Evolutionary conservation across 2,888 invertebrate species (phyloP).

Genomic region (Eremobia ochroleuca): DNA sequence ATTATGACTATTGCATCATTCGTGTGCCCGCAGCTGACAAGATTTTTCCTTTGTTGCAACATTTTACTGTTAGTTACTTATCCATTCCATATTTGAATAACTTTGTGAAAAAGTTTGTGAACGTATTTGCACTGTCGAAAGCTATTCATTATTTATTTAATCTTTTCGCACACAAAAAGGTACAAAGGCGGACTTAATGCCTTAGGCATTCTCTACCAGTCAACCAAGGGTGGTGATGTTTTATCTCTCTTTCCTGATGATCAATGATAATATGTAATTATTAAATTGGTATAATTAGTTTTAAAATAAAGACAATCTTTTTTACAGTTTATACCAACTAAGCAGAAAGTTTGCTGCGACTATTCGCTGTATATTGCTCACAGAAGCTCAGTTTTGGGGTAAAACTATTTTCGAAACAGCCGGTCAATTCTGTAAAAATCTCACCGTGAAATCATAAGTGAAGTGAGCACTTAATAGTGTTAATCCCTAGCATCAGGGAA

Average conservation of each 20-base stretch:
- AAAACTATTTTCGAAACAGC: slow-evolving; percentile 7
- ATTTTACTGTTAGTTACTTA: slow-evolving; percentile 84
- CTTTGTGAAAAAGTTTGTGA: neutral
- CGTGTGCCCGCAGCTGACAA: slow-evolving; percentile 88
- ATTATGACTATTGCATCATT: slow-evolving; percentile 92
- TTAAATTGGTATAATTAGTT: neutral
- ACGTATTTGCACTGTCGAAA: too few species aligned
- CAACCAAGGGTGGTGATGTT: too few species aligned
- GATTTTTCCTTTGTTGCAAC: slow-evolving; percentile 86
- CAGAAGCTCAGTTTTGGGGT: slow-evolving; percentile 83
- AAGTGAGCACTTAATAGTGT: too few species aligned
- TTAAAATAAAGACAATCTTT: neutral
- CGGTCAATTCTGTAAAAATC: too few species aligned
- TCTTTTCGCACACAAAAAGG: too few species aligned
- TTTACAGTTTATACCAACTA: slow-evolving; percentile 82
- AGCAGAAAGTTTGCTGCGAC: slow-evolving; percentile 71
- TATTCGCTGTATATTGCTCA: slow-evolving; percentile 82
- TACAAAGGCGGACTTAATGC: too few species aligned
- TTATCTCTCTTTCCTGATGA: neutral
- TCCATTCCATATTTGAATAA: neutral
- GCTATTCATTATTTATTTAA: neutral
- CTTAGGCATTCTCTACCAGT: too few species aligned
- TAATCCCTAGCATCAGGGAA: too few species aligned
- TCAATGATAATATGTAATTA: neutral
- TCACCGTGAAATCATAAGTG: too few species aligned